These are phyloP conservation scores for Plagodis pulveraria DNA, from an alignment of 2,888 invertebrate genomes.

Conservation along the genomic window DNA sequence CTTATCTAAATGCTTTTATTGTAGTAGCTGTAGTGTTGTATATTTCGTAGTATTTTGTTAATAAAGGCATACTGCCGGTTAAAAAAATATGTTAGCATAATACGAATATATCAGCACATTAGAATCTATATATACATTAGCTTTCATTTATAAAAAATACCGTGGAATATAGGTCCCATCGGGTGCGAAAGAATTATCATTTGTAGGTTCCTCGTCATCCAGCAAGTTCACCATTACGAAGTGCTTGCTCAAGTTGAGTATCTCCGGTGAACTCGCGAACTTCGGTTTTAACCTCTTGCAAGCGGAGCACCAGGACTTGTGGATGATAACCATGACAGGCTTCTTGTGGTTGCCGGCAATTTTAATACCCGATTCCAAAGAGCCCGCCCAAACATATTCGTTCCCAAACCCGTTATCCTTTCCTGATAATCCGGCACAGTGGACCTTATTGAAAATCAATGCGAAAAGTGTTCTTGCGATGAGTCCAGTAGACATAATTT, in stretches of 20 bases:
- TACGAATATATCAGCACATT: no score
- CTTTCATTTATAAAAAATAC: no score
- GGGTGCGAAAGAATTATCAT: slow-evolving; percentile 77
- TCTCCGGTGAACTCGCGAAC: slow-evolving; percentile 83
- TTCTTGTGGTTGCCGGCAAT: slow-evolving; percentile 76
- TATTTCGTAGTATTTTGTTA: no score
- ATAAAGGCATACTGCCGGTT: no score
- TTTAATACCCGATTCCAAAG: slow-evolving; percentile 70
- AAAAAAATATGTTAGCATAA: no score
- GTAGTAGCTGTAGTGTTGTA: no score
- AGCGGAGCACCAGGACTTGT: slow-evolving; percentile 88
- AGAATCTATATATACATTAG: no score
- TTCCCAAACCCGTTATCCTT: slow-evolving; percentile 75
- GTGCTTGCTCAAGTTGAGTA: slow-evolving; percentile 83
- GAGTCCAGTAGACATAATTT: slow-evolving; percentile 61
- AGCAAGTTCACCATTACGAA: slow-evolving; percentile 88
- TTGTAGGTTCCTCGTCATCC: slow-evolving; percentile 85
- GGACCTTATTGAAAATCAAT: slow-evolving; percentile 55
- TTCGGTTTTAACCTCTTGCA: slow-evolving; percentile 87
- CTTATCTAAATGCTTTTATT: no score
- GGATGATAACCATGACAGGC: slow-evolving; percentile 87
- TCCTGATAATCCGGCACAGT: slow-evolving; percentile 45
- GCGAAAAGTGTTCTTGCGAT: slow-evolving; percentile 61
- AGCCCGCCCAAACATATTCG: slow-evolving; percentile 76
- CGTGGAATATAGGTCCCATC: slow-evolving; percentile 89